Percentiles rank a stretch among this genome's conserved stretches.
Conservation (phyloP, 1,140 invertebrate genomes). For the Solen grandis region DNA sequence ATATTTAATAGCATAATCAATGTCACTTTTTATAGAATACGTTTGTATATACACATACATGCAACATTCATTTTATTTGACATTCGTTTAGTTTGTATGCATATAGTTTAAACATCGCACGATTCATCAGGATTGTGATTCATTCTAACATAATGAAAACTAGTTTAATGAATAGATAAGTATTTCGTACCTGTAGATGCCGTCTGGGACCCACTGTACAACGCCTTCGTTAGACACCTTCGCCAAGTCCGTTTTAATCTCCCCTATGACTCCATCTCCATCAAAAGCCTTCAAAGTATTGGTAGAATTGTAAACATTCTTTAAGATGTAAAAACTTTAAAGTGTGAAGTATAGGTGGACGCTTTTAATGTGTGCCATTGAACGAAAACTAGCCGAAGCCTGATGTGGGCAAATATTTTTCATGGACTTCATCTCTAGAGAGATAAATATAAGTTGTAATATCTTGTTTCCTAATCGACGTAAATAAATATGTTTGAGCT, state of each 20-base stretch:
- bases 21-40: too few species aligned
- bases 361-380: too few species aligned
- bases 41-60: too few species aligned
- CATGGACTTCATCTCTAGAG: too few species aligned
- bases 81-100: background rate
- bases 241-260: background rate
- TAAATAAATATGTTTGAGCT: too few species aligned
- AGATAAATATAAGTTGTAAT: too few species aligned
- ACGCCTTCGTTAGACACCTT: background rate
- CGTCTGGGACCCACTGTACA: slow-evolving; percentile 30
- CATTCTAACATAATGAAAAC: background rate
- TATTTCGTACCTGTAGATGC: slow-evolving; percentile 22
- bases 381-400: too few species aligned
- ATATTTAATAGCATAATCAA: background rate
- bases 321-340: too few species aligned
- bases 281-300: background rate
- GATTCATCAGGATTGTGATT: background rate
- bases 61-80: background rate
- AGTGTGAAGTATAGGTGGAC: too few species aligned
- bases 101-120: background rate
- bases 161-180: background rate
- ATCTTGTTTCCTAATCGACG: too few species aligned
- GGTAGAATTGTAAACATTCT: too few species aligned
- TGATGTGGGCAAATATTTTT: too few species aligned
- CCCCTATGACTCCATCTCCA: slow-evolving; percentile 7